Base-by-base conservation (phyloP, 1,140 invertebrate genomes). In the Myzus persicae region DNA sequence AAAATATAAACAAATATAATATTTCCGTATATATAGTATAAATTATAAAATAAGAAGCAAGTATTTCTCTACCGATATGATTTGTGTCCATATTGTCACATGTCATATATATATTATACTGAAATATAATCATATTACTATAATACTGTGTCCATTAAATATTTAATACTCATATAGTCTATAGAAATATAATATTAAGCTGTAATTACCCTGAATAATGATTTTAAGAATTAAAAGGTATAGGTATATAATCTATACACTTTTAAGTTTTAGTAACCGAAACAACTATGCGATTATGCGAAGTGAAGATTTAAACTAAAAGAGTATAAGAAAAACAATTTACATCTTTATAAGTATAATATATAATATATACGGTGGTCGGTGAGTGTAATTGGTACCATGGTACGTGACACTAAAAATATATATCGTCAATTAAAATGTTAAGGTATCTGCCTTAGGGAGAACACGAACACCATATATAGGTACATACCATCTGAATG, bases 341-440 rank as follows among this genome's bases (percentile, higher is more conserved):
- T 44, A 38, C 84, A 44, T 44, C 40, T 44, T n/a, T n/a, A 36
- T 87, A n/a, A 22, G 22, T 51, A 51, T 22, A 48, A 44, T 87
- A 31, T 44, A 85, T 24, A 84, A 44, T 42, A 46, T 46, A 46
- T 36, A 46, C 1, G 5, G 3, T n/a, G 24, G 14, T 36, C 2
- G 3, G 48, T 24, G 6, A 51, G 18, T 88, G n/a, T 46, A 88
- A 88, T 88, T 88, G 31, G 59, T 54, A 54, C 48, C 24, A 26
- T 54, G 22, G 48, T 46, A 89, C 54, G 26, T 90, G 51, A 67
- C 51, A 67, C 38, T 42, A 67, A 59, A 90, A 59, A 42, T 48
- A 18, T 42, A 90, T 90, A 59, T 31, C 11, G 89, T 31, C 51
- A 67, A 90, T 90, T 90, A 90, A 44, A 90, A 90, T 67, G n/a